phyloP scores from a whole-genome alignment of 1,140 invertebrate species.

The Octopus bimaculoides region DNA sequence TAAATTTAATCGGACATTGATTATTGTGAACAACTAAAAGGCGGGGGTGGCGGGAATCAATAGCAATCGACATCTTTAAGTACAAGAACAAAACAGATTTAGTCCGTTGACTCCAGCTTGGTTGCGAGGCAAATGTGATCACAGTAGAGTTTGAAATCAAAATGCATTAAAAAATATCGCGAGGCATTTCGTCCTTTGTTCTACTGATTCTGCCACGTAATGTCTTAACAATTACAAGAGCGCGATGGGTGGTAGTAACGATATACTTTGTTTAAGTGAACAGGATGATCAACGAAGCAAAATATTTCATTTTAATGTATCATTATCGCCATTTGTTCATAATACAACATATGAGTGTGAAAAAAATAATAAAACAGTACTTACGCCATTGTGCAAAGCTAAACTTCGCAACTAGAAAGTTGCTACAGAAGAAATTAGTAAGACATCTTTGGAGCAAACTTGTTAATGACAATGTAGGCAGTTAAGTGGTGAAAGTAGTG shows the following conservation, averaged over 20 bases:
- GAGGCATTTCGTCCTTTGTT: not conserved
- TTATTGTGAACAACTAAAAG: too few species aligned
- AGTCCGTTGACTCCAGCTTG: too few species aligned
- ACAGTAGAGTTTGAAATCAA: too few species aligned
- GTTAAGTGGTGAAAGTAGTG: not conserved
- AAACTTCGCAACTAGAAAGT: not conserved
- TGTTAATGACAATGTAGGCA: not conserved
- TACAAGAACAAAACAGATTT: too few species aligned
- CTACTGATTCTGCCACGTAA: not conserved
- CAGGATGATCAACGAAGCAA: not conserved
- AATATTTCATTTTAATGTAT: not conserved
- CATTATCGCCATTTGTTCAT: not conserved
- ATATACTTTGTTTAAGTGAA: not conserved
- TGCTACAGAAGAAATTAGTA: not conserved
- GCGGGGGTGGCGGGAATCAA: too few species aligned
- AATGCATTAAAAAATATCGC: too few species aligned
- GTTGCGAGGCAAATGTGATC: too few species aligned
- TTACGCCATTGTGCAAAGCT: slow-evolving; percentile 10
- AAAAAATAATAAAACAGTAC: not conserved
- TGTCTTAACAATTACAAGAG: not conserved
- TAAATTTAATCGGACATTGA: too few species aligned
- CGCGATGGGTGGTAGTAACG: not conserved
- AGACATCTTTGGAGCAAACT: not conserved
- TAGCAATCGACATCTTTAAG: too few species aligned
- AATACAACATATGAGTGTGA: not conserved